These are phyloP conservation scores for Adela reaumurella DNA, from an alignment of 2,888 invertebrate species.

Conservation along the genomic window DNA sequence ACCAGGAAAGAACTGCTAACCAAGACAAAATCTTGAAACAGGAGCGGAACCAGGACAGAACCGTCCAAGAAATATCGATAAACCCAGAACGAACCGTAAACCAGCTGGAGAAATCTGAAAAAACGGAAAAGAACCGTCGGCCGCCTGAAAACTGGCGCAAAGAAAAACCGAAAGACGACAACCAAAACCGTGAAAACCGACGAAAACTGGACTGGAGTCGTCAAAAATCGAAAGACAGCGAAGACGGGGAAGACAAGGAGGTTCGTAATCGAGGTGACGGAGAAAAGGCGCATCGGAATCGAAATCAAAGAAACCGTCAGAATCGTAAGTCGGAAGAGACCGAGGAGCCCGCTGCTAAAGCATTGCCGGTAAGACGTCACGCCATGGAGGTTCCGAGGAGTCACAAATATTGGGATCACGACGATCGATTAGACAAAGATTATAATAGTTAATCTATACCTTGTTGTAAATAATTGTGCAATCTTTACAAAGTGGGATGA, in stretches of 20 bases:
- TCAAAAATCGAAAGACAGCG: conserved; percentile 32
- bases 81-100: too few relatives aligned
- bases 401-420: conserved; percentile 48
- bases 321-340: conserved; percentile 17
- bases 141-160: conserved; percentile 40
- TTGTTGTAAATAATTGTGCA: too few relatives aligned
- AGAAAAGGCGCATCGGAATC: conserved; percentile 14
- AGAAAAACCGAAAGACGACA: conserved; percentile 26
- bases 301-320: conserved; percentile 7
- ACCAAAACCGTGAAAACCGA: conserved; percentile 21
- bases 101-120: too few relatives aligned
- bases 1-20: too few relatives aligned
- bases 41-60: too few relatives aligned
- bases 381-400: conserved; percentile 40
- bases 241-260: conserved; percentile 24
- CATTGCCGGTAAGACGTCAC: conserved; percentile 20
- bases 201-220: conserved; percentile 26
- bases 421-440: conserved; percentile 44
- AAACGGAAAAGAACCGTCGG: conserved; percentile 8
- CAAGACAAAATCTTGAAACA: too few relatives aligned
- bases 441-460: conserved; percentile 48
- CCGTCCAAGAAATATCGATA: too few relatives aligned
- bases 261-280: conserved; percentile 17
- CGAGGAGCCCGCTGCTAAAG: conserved; percentile 15
- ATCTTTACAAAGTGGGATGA: too few relatives aligned